These are phyloP conservation scores for Watsonalla cultraria DNA, from an alignment of 2,888 invertebrate genomes.

Conservation along the genomic window DNA sequence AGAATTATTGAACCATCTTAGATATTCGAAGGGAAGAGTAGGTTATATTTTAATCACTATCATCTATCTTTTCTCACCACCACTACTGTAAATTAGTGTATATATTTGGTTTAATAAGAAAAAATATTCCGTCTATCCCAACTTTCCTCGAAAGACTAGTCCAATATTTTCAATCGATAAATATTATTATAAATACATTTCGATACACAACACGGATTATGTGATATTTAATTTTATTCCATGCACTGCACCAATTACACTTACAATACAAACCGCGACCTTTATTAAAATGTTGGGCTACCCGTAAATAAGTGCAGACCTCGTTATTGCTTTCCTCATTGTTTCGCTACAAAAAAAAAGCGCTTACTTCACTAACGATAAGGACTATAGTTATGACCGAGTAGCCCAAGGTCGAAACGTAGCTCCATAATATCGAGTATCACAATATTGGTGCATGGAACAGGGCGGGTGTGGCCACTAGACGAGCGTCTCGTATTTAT, in stretches of 20 bases:
- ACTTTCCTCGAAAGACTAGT: constrained; percentile 31
- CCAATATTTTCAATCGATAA: constrained; percentile 18
- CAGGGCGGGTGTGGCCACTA: constrained; percentile 25
- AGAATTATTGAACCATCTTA: constrained; percentile 20
- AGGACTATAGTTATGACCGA: constrained; percentile 9
- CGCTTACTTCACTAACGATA: constrained; percentile 7
- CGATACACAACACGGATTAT: constrained; percentile 31
- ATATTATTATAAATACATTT: constrained; percentile 26
- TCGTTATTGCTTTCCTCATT: not conserved
- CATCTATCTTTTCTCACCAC: constrained; percentile 20
- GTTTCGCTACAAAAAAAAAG: not conserved
- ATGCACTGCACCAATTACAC: constrained; percentile 37
- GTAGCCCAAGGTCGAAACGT: constrained; percentile 11
- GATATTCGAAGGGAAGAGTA: constrained; percentile 22
- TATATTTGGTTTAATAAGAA: constrained; percentile 51
- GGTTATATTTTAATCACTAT: constrained; percentile 26
- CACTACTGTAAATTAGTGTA: constrained; percentile 33
- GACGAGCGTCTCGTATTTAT: constrained; percentile 74
- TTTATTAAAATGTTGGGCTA: constrained; percentile 17
- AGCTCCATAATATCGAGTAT: constrained; percentile 27
- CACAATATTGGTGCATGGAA: constrained; percentile 21
- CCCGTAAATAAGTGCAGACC: constrained; percentile 16
- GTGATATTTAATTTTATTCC: constrained; percentile 27
- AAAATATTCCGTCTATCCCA: constrained; percentile 22
- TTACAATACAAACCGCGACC: constrained; percentile 20